phyloP scores from a whole-genome alignment of 2,797 vertebrate genomes.

The Coregonus suidteri region DNA sequence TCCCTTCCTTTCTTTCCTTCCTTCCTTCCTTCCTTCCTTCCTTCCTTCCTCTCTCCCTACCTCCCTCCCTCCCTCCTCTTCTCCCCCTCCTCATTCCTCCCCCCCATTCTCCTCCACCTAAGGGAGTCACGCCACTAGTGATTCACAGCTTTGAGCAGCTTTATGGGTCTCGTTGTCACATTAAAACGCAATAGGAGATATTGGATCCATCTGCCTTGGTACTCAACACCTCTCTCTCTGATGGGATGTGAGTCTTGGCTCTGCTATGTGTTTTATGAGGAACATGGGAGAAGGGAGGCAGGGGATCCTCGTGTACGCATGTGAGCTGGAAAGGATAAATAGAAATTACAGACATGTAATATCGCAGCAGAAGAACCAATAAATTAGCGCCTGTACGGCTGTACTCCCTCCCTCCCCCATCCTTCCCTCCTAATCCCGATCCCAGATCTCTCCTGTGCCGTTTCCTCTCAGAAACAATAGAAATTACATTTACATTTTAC shows the following conservation, averaged over 20 bases:
- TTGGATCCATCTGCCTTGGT: conserved; percentile 59
- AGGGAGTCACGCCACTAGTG: conserved; percentile 46
- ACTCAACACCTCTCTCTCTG: conserved; percentile 54
- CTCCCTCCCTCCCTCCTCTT: background rate
- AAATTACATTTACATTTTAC: conserved; percentile 8
- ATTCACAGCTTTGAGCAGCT: conserved; percentile 68
- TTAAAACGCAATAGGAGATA: conserved; percentile 59
- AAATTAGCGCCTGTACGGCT: conserved; percentile 64
- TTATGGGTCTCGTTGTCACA: conserved; percentile 60
- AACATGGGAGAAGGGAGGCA: conserved; percentile 52
- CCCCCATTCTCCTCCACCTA: conserved; percentile 35
- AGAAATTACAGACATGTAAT: conserved; percentile 63
- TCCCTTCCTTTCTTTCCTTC: too few relatives aligned
- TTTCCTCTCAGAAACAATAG: conserved; percentile 59
- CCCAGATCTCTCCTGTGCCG: conserved; percentile 20
- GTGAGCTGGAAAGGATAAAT: conserved; percentile 65
- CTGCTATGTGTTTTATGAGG: conserved; percentile 64
- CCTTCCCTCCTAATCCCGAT: conserved; percentile 38
- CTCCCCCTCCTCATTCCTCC: background rate
- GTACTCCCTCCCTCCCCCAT: conserved; percentile 35
- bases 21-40: background rate
- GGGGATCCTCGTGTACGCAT: conserved; percentile 52
- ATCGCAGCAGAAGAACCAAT: conserved; percentile 55
- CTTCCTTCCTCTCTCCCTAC: background rate
- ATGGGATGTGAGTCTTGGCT: conserved; percentile 53